Conservation (phyloP, 2,113 vertebrate genomes). For the Melanerpes aurifrons region DNA sequence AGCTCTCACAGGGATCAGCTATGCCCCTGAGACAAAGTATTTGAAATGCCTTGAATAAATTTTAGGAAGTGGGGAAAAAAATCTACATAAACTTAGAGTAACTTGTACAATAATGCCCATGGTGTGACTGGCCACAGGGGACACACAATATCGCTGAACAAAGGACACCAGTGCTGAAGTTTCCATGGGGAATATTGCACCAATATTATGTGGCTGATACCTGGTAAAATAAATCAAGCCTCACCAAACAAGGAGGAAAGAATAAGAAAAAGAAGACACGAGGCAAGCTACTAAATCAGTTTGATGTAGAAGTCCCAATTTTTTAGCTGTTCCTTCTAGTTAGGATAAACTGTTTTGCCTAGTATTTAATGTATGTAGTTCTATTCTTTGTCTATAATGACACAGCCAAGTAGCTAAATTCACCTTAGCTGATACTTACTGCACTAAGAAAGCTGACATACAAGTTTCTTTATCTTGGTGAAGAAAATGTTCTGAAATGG, state of each 20-base stretch:
- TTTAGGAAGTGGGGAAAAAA: background rate
- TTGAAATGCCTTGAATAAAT: background rate
- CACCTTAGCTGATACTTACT: background rate
- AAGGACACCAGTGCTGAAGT: background rate
- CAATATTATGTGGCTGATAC: accelerated
- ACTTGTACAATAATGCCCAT: background rate
- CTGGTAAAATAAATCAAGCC: background rate
- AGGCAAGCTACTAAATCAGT: background rate
- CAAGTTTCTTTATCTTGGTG: background rate
- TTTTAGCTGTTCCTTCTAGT: background rate
- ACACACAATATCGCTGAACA: background rate
- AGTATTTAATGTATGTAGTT: background rate
- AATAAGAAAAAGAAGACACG: background rate
- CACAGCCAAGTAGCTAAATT: background rate
- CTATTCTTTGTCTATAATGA: background rate
- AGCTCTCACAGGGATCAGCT: background rate
- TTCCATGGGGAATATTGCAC: background rate
- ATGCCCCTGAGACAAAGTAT: background rate
- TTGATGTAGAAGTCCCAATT: background rate
- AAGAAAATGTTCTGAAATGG: background rate
- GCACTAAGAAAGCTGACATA: background rate
- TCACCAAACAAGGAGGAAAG: background rate
- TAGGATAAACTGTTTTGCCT: background rate
- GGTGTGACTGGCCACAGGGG: background rate
- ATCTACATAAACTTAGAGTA: background rate